phyloP scores from a whole-genome alignment of 2,888 invertebrate species.

The Drosophila differens region DNA sequence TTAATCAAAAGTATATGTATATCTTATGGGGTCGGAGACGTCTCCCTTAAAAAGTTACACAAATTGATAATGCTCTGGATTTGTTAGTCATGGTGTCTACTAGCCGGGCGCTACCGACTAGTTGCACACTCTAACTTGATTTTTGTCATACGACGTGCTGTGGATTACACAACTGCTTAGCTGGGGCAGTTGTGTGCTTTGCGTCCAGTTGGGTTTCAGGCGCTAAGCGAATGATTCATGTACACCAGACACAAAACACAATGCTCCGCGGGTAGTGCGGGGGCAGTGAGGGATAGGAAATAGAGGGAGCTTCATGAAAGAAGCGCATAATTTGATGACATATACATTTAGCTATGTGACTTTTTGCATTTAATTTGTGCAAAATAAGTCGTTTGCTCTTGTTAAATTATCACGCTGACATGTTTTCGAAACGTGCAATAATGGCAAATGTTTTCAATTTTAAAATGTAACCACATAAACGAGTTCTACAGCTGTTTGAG shows the following conservation, averaged over 20 bases:
- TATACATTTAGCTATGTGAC: conserved; percentile 57
- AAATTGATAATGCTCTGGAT: background rate
- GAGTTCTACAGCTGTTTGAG: conserved; percentile 7
- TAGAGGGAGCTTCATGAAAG: background rate
- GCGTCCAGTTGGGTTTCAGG: conserved; percentile 42
- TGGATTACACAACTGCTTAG: conserved; percentile 23
- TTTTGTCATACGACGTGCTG: background rate
- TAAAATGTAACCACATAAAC: conserved; percentile 36
- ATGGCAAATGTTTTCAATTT: conserved; percentile 56
- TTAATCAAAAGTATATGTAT: background rate
- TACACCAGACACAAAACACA: background rate
- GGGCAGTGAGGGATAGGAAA: background rate
- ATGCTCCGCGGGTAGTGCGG: background rate
- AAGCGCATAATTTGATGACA: conserved; percentile 58
- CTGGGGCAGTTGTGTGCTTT: conserved; percentile 19
- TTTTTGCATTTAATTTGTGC: conserved; percentile 50
- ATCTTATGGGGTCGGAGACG: background rate
- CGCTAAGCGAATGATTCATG: conserved; percentile 48
- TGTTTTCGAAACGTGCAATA: conserved; percentile 69
- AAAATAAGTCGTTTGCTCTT: conserved; percentile 32
- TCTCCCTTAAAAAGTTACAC: background rate
- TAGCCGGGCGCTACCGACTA: background rate
- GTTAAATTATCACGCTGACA: conserved; percentile 75
- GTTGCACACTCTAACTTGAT: background rate
- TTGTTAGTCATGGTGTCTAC: background rate